A percentile compares a stretch with the other conserved stretches of the same genome.
Conservation (phyloP, 2,113 vertebrate genomes). For the Oreotragus oreotragus region DNA sequence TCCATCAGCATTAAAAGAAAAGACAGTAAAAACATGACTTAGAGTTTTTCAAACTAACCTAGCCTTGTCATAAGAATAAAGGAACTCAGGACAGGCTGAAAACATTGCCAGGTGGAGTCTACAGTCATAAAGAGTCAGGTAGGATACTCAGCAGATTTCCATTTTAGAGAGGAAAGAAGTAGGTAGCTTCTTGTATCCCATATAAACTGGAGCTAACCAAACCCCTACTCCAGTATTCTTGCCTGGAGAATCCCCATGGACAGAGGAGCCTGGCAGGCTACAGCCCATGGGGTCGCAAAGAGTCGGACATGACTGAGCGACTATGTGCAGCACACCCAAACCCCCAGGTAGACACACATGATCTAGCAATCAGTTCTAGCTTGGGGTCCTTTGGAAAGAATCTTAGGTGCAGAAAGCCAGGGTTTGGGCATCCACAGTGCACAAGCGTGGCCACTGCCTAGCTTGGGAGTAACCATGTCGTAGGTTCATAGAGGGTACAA, state of each 20-base stretch:
- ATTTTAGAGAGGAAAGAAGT: not conserved
- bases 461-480: not conserved
- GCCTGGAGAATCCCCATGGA: not conserved
- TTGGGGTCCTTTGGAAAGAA: not conserved
- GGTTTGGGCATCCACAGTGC: not conserved
- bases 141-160: not conserved
- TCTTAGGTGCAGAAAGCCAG: not conserved
- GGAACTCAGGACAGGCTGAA: not conserved
- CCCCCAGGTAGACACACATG: not conserved
- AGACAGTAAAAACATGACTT: not conserved
- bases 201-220: not conserved
- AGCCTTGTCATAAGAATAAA: not conserved
- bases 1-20: not conserved
- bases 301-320: not conserved
- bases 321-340: not conserved
- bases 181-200: not conserved
- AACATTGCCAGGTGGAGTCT: not conserved
- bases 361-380: not conserved
- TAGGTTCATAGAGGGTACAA: no score
- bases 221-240: not conserved
- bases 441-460: not conserved
- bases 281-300: not conserved
- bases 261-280: not conserved
- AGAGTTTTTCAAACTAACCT: not conserved
- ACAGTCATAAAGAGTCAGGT: not conserved